Conservation (phyloP, 2,113 vertebrate species). For the Eublepharis macularius region DNA sequence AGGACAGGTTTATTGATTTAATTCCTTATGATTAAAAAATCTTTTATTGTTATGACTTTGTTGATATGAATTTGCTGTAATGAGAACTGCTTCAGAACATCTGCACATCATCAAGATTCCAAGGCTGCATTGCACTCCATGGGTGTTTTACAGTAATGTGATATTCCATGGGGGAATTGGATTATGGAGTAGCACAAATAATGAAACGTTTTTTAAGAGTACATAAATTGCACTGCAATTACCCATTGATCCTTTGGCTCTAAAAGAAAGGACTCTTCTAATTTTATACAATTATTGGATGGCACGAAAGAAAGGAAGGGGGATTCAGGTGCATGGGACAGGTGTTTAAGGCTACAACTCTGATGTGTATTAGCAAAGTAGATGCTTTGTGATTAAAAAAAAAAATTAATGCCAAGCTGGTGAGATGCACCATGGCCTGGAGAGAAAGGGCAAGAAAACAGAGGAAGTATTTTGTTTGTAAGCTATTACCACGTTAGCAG, state of each 20-base stretch:
- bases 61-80: constrained; percentile 54
- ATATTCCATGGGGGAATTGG: constrained; percentile 24
- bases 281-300: constrained; percentile 30
- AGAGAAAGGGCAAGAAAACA: constrained; percentile 33
- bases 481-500: constrained; percentile 69
- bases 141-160: constrained; percentile 37
- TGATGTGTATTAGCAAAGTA: constrained; percentile 32
- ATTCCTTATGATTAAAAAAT: not conserved
- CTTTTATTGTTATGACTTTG: constrained; percentile 44
- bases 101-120: constrained; percentile 43
- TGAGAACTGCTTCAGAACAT: constrained; percentile 50
- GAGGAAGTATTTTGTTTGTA: constrained; percentile 68
- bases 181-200: constrained; percentile 37
- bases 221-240: constrained; percentile 46
- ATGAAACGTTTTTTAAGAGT: constrained; percentile 59
- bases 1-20: not conserved
- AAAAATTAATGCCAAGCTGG: constrained; percentile 60
- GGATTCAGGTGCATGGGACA: constrained; percentile 46
- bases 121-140: constrained; percentile 36
- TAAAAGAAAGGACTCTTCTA: constrained; percentile 46
- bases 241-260: constrained; percentile 52
- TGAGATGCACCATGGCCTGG: constrained; percentile 46
- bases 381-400: constrained; percentile 50
- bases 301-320: not conserved
- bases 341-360: constrained; percentile 61